Conservation (phyloP, 2,888 invertebrate species). For the Perizoma affinitatum region DNA sequence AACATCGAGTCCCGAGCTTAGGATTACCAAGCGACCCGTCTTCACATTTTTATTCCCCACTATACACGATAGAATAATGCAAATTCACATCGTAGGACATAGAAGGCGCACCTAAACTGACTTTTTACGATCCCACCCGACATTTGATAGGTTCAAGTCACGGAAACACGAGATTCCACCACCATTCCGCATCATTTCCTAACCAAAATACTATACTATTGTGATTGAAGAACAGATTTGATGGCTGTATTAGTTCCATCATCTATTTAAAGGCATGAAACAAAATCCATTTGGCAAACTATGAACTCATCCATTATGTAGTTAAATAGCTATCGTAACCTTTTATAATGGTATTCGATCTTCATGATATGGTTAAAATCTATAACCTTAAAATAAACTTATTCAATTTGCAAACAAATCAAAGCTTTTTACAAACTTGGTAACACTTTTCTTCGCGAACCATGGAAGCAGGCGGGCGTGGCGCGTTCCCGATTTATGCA, state of each 20-base stretch:
- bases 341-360: no score
- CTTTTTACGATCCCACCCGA: conserved; percentile 36
- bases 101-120: conserved; percentile 38
- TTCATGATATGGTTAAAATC: no score
- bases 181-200: conserved; percentile 30
- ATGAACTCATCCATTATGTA: no score
- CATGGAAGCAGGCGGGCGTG: no score
- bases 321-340: no score
- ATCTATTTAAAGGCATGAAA: no score
- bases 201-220: conserved; percentile 30
- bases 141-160: conserved; percentile 37
- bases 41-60: conserved; percentile 31
- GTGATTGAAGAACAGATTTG: conserved; percentile 33
- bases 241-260: conserved; percentile 34
- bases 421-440: no score
- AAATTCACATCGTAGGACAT: conserved; percentile 33
- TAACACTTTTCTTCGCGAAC: no score
- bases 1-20: conserved; percentile 21
- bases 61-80: conserved; percentile 33
- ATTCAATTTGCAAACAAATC: no score
- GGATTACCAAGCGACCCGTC: conserved; percentile 29
- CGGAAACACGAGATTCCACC: conserved; percentile 28
- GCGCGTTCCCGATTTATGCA: no score
- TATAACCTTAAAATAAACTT: no score
- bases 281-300: no score